These are phyloP conservation scores for Ennomos fuscantarius DNA, from an alignment of 2,888 invertebrate genomes.

Conservation along the genomic window DNA sequence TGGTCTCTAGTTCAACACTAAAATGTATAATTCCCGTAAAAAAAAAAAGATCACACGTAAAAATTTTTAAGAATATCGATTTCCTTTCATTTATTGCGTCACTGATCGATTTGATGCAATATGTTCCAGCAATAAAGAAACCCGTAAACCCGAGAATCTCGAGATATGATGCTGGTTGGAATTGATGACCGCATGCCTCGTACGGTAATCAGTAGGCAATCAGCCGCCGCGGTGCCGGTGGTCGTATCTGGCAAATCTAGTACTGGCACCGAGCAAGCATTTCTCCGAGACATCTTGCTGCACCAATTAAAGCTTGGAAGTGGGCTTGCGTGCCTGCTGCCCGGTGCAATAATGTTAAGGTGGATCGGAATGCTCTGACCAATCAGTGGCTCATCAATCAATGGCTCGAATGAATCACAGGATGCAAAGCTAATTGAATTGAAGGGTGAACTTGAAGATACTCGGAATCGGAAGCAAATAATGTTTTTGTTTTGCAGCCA, in stretches of 20 bases:
- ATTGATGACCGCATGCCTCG: conserved; percentile 31
- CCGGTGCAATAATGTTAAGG: conserved; percentile 23
- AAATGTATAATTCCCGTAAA: no score
- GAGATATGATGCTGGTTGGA: conserved; percentile 10
- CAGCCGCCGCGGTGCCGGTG: conserved; percentile 23
- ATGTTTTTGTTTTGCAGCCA: no score
- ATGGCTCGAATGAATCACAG: conserved; percentile 17
- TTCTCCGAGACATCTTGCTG: conserved; percentile 32
- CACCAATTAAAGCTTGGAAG: conserved; percentile 18
- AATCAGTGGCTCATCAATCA: conserved; percentile 14
- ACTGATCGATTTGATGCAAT: conserved; percentile 24
- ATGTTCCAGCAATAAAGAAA: conserved; percentile 16
- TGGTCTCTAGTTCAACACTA: no score
- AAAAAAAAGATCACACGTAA: no score
- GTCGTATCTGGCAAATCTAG: conserved; percentile 21
- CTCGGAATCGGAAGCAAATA: no score
- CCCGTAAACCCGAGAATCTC: conserved; percentile 14
- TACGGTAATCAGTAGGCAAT: conserved; percentile 35
- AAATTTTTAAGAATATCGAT: conserved; percentile 1
- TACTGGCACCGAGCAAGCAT: conserved; percentile 30
- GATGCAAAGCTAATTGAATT: conserved; percentile 22
- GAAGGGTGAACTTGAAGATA: conserved; percentile 1
- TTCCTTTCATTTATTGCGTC: conserved; percentile 19
- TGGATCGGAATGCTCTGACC: conserved; percentile 22
- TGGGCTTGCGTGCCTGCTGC: conserved; percentile 15